Percentiles rank a stretch among this genome's conserved stretches.
phyloP scores from a whole-genome alignment of 2,113 vertebrate species.

The Vulpes ferrilata region DNA sequence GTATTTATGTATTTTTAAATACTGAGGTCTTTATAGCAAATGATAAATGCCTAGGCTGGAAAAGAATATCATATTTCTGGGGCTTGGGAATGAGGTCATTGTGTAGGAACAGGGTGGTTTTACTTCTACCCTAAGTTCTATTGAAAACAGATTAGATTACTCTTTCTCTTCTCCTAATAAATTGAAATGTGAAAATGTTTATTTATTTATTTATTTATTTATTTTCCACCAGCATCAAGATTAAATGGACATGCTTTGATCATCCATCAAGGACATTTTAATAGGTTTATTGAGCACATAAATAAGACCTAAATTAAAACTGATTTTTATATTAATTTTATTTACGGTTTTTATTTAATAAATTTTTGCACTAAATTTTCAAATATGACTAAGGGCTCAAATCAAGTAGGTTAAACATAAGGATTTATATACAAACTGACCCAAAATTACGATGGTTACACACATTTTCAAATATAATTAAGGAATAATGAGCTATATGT shows the following conservation, averaged over 20 bases:
- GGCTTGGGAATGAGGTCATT: slow-evolving; percentile 70
- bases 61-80: slow-evolving; percentile 75
- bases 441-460: not conserved
- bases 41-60: slow-evolving; percentile 79
- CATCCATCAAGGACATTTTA: not conserved
- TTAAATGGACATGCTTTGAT: not conserved
- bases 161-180: slow-evolving; percentile 41
- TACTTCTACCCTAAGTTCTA: slow-evolving; percentile 17
- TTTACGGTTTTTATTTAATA: slow-evolving; percentile 38
- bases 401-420: not conserved
- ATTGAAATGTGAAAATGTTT: slow-evolving; percentile 42
- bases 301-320: not conserved
- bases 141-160: not conserved
- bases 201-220: slow-evolving; percentile 49
- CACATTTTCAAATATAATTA: slow-evolving; percentile 22
- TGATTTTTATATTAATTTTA: not conserved
- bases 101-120: slow-evolving; percentile 54
- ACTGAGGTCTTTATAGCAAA: slow-evolving; percentile 82
- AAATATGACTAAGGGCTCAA: not conserved
- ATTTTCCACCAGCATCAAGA: not conserved
- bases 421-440: slow-evolving; percentile 2
- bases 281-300: not conserved
- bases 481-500: not conserved
- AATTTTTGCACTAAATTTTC: slow-evolving; percentile 36
- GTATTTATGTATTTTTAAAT: slow-evolving; percentile 86